A percentile compares a stretch with the other conserved stretches of the same genome.
Evolutionary conservation across 2,888 invertebrate genomes (phyloP).

Genomic region (Ctenicera cuprea): DNA sequence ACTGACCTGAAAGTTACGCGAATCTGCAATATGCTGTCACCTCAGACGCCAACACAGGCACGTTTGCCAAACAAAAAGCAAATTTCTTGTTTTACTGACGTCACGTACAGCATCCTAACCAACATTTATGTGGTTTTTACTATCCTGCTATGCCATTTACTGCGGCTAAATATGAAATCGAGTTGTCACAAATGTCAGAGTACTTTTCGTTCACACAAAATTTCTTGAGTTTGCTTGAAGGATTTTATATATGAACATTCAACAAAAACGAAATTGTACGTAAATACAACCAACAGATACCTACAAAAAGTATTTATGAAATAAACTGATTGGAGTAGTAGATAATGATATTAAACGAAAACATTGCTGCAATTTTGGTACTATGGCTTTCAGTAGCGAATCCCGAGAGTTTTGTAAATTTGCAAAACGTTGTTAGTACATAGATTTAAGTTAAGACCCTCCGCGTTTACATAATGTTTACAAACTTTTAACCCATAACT

Average conservation of each 20-base stretch:
- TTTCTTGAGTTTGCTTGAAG: background rate
- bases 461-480: constrained; percentile 40
- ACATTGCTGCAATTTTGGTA: too few species aligned
- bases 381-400: background rate
- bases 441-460: constrained; percentile 40
- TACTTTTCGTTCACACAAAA: background rate
- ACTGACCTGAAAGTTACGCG: constrained; percentile 38
- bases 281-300: too few species aligned
- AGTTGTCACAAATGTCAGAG: constrained; percentile 22
- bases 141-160: constrained; percentile 1
- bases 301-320: too few species aligned
- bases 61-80: constrained; percentile 37
- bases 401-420: constrained; percentile 32
- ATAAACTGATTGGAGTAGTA: too few species aligned
- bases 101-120: constrained; percentile 23
- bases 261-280: too few species aligned
- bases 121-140: constrained; percentile 26
- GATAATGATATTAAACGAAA: too few species aligned
- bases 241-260: too few species aligned
- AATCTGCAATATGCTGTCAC: constrained; percentile 41
- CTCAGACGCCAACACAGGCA: constrained; percentile 28
- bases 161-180: constrained; percentile 14
- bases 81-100: constrained; percentile 30
- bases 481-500: constrained; percentile 40
- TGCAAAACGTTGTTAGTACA: constrained; percentile 38